Conservation (phyloP, 1,140 invertebrate species). For the Drosophila setifemur region DNA sequence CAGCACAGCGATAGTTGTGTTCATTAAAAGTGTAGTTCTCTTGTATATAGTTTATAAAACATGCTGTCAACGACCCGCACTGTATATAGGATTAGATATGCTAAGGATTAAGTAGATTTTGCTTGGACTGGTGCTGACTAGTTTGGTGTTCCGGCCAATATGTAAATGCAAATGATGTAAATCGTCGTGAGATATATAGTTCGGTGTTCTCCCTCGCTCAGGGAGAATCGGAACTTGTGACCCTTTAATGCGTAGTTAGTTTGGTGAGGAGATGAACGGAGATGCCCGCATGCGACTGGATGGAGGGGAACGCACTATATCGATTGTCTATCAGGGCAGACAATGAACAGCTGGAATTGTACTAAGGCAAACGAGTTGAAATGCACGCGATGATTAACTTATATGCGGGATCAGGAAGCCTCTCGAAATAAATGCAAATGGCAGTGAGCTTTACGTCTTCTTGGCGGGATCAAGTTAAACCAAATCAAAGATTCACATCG, state of each 20-base stretch:
- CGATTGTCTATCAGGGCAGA: constrained; percentile 81
- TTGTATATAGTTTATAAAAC: constrained; percentile 56
- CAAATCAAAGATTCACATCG: constrained; percentile 28
- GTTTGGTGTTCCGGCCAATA: constrained; percentile 53
- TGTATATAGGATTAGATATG: constrained; percentile 49
- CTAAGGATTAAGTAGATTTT: constrained; percentile 40
- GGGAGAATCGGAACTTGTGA: constrained; percentile 76
- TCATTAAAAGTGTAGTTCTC: constrained; percentile 46
- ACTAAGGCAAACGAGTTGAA: constrained; percentile 40
- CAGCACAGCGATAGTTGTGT: constrained; percentile 12
- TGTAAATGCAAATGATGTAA: constrained; percentile 55
- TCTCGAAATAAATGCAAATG: constrained; percentile 48
- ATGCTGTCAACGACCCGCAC: constrained; percentile 38
- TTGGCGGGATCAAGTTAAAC: constrained; percentile 68
- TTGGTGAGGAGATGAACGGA: constrained; percentile 16
- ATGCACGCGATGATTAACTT: constrained; percentile 20
- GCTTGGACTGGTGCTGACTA: constrained; percentile 51
- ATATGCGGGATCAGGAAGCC: constrained; percentile 17
- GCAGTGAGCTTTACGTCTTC: constrained; percentile 59
- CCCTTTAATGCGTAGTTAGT: constrained; percentile 58
- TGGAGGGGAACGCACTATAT: constrained; percentile 75
- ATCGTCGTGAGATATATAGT: constrained; percentile 50
- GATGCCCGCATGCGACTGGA: constrained; percentile 33
- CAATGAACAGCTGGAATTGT: constrained; percentile 75
- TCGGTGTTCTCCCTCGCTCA: constrained; percentile 64